Conservation (phyloP, 1,140 invertebrate genomes). For the Drosophila albomicans region DNA sequence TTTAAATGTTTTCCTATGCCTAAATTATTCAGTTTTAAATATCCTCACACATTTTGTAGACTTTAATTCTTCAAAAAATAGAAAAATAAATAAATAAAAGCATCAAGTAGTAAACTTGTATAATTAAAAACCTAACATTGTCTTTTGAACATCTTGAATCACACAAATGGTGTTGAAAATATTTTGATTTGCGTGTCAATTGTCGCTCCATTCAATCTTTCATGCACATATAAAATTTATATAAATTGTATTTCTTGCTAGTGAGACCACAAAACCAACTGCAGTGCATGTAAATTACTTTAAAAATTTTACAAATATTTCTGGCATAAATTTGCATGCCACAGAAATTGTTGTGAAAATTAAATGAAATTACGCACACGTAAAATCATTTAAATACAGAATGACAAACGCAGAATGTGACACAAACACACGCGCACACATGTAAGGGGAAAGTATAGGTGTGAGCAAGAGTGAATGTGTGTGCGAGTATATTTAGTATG, state of each 20-base stretch:
- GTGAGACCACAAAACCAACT: constrained; percentile 43
- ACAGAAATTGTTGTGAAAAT: constrained; percentile 60
- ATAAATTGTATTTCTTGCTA: constrained; percentile 32
- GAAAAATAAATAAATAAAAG: too few relatives aligned
- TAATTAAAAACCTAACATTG: not conserved
- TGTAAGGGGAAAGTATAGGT: not conserved
- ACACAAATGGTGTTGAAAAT: not conserved
- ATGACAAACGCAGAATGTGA: constrained; percentile 57
- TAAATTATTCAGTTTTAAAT: too few relatives aligned
- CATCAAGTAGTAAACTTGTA: too few relatives aligned
- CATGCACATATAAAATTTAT: constrained; percentile 12
- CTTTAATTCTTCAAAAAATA: too few relatives aligned
- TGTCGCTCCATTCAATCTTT: not conserved
- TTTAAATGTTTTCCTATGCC: too few relatives aligned
- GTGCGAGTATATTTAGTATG: constrained; percentile 11
- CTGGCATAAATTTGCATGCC: constrained; percentile 72
- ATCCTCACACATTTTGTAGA: too few relatives aligned
- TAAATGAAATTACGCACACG: constrained; percentile 72
- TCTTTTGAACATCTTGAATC: not conserved
- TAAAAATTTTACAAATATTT: constrained; percentile 73
- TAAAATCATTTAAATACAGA: constrained; percentile 68
- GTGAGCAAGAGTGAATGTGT: constrained; percentile 1
- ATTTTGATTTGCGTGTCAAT: constrained; percentile 3
- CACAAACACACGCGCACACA: constrained; percentile 6
- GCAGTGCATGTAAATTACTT: constrained; percentile 50